Evolutionary conservation across 1,140 invertebrate species (phyloP).

Genomic region (Listronotus oregonensis): DNA sequence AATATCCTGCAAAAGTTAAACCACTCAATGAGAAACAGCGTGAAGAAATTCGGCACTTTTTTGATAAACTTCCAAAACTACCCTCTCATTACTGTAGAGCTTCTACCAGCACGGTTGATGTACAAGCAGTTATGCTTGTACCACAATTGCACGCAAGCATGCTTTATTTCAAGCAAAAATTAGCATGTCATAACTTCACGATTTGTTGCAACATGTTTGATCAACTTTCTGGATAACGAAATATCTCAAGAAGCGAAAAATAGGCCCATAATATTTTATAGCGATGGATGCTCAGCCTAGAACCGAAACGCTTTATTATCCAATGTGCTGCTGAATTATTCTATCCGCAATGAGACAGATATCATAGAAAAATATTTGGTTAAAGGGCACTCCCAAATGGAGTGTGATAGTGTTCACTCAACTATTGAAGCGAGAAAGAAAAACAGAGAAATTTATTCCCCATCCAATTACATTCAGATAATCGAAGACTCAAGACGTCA

Average conservation of each 20-base stretch:
- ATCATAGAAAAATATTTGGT: conserved; percentile 13
- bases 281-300: conserved; percentile 28
- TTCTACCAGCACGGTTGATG: too few relatives aligned
- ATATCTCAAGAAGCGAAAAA: conserved; percentile 1
- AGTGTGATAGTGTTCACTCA: too few relatives aligned
- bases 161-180: conserved; percentile 32
- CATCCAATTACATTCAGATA: conserved; percentile 18
- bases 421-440: too few relatives aligned
- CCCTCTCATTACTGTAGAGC: too few relatives aligned
- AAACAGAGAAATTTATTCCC: too few relatives aligned
- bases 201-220: conserved; percentile 24
- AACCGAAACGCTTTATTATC: conserved; percentile 19
- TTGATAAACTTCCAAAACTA: too few relatives aligned
- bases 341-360: background rate
- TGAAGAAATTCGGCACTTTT: too few relatives aligned
- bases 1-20: too few relatives aligned
- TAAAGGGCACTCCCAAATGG: conserved; percentile 8
- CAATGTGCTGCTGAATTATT: conserved; percentile 17
- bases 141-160: conserved; percentile 24
- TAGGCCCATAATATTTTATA: conserved; percentile 24
- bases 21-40: too few relatives aligned
- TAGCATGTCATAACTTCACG: conserved; percentile 40
- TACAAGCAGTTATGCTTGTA: too few relatives aligned
- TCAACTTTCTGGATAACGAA: conserved; percentile 16
- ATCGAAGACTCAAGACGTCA: conserved; percentile 15